Evolutionary conservation across 2,797 vertebrate species (phyloP).

Genomic region (Catamblyrhynchus diadema): DNA sequence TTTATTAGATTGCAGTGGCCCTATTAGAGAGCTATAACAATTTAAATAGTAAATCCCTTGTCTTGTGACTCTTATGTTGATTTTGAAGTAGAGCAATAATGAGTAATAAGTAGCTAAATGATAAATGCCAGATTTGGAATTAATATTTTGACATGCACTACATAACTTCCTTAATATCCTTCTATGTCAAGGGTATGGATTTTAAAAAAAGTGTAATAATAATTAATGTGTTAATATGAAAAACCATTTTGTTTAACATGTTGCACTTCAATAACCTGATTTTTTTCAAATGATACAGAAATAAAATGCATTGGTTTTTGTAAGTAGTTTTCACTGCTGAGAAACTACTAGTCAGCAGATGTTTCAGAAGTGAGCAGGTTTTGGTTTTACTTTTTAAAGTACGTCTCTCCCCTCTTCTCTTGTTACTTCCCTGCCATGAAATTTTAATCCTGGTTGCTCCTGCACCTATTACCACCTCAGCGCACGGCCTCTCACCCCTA

Average conservation of each 20-base stretch:
- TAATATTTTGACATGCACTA: not conserved
- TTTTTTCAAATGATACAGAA: not conserved
- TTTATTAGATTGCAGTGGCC: not conserved
- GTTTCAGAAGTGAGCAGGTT: not conserved
- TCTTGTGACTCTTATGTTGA: not conserved
- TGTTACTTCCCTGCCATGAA: not conserved
- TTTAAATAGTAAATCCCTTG: not conserved
- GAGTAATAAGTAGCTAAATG: not conserved
- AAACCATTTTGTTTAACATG: not conserved
- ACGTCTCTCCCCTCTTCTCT: not conserved
- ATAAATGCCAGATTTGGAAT: not conserved
- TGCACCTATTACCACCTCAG: rapidly evolving
- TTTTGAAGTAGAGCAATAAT: not conserved
- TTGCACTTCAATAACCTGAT: not conserved
- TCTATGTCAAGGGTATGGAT: not conserved
- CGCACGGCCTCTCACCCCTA: not conserved
- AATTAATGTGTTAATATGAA: not conserved
- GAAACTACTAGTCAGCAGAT: not conserved
- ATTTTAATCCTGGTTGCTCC: not conserved
- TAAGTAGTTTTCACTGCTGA: not conserved
- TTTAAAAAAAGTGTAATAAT: not conserved
- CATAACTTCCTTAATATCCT: not conserved
- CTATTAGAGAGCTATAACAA: not conserved
- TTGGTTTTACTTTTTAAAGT: not conserved
- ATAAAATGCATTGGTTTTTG: not conserved